phyloP scores from a whole-genome alignment of 2,888 invertebrate species.

The Dynastes hyllus region DNA sequence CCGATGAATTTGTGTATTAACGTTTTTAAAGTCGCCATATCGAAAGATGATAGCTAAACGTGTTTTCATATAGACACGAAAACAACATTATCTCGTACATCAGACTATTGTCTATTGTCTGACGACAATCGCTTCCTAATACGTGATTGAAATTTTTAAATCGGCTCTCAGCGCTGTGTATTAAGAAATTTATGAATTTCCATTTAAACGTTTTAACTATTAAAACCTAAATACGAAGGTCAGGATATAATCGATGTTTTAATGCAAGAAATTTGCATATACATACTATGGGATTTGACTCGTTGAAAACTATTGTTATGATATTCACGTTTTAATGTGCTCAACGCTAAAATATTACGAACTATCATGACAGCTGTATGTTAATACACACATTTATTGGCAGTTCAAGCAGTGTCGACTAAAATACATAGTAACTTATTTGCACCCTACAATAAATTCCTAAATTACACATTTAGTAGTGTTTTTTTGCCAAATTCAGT shows the following conservation, averaged over 20 bases:
- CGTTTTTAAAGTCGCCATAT: slow-evolving; percentile 22
- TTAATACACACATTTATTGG: too few relatives aligned
- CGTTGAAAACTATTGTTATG: neutral
- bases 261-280: neutral
- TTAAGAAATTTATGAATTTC: slow-evolving; percentile 12
- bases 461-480: too few relatives aligned
- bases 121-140: slow-evolving; percentile 61
- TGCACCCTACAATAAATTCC: too few relatives aligned
- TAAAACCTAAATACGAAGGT: slow-evolving; percentile 9
- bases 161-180: slow-evolving; percentile 9
- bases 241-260: slow-evolving; percentile 11
- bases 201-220: neutral
- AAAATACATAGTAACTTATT: too few relatives aligned
- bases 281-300: neutral
- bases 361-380: too few relatives aligned
- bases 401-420: too few relatives aligned
- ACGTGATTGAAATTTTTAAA: slow-evolving; percentile 59
- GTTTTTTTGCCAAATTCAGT: too few relatives aligned
- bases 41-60: slow-evolving; percentile 37
- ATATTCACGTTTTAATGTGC: neutral
- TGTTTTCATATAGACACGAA: slow-evolving; percentile 51
- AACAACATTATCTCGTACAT: slow-evolving; percentile 55
- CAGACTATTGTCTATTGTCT: slow-evolving; percentile 60
- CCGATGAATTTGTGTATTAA: slow-evolving; percentile 26
- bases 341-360: neutral